Base-by-base conservation (phyloP, 2,113 vertebrate species). In the Scophthalmus maximus region DNA sequence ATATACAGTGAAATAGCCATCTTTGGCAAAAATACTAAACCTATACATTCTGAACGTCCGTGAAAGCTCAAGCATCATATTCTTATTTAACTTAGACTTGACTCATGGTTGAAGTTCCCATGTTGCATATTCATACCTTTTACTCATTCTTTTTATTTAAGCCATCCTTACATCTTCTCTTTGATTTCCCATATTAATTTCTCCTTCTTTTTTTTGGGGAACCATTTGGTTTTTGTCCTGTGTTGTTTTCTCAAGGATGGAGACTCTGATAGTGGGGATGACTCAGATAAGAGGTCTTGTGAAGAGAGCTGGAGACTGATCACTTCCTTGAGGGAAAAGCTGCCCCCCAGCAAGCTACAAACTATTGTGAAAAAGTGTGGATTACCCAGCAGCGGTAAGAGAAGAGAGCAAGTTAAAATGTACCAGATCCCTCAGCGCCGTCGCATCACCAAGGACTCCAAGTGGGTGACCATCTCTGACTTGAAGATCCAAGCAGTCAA, bases 221-320 rank as follows among this genome's bases (percentile, higher is more conserved):
- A 83, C 82, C 96, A 95, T 90, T 95, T 96, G 92, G 95, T 96
- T 95, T 94, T 95, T 92, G 95, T 96, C 95, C 96, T 93, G 94
- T 96, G 96, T 95, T 96, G 96, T 96, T 97, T 95, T 95, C 95
- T 97, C 91, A 99, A 99, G 98, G 98, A 99, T 88, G 97, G 97
- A 92, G 98, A 99, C 93, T 99, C 98, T 95, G 98, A 99, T 97
- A 99, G 98, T 97, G 98, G 98, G 83, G 98, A 99, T 94, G 98
- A 99, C 95, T 99, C 98, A 92, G 98, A 99, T 96, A 99, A 98
- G 96, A 95, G 98, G 88, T 99, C 98, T 87, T 99, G 98, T 76
- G 98, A 99, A 88, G 98, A 99, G 92, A 99, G 98, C 94, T 99
- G 98, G 98, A 97, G 97, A 93, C 94, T 99, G 92, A 99, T 99